Conservation (phyloP, 1,140 invertebrate species). For the Lysiphlebus fabarum region DNA sequence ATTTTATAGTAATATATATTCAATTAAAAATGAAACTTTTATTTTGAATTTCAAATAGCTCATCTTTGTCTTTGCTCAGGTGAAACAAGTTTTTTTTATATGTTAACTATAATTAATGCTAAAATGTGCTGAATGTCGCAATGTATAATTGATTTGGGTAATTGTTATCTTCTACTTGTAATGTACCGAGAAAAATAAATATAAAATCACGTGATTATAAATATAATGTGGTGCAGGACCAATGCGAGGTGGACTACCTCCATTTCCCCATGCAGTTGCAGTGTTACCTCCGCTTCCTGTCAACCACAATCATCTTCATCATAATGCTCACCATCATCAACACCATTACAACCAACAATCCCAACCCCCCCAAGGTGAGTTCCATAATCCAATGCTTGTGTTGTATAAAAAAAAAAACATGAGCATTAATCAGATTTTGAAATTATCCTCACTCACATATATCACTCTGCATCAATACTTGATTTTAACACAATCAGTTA, state of each 20-base stretch:
- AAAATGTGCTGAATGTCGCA: background rate
- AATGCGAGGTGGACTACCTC: conserved; percentile 49
- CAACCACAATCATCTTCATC: conserved; percentile 47
- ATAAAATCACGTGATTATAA: conserved; percentile 24
- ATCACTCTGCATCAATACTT: conserved; percentile 3
- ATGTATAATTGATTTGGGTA: background rate
- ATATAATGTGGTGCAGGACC: conserved; percentile 51
- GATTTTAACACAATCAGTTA: background rate
- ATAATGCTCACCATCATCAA: conserved; percentile 36
- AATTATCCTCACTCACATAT: background rate
- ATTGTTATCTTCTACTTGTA: background rate
- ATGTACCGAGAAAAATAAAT: conserved; percentile 10
- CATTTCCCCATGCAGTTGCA: conserved; percentile 65
- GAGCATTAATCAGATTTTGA: too few relatives aligned
- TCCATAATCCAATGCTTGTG: conserved; percentile 6
- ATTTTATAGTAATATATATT: too few relatives aligned
- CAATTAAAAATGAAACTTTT: too few relatives aligned
- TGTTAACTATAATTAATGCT: background rate
- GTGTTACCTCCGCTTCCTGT: conserved; percentile 63
- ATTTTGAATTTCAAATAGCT: too few relatives aligned
- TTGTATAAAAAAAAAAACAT: background rate
- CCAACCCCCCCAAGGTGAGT: conserved; percentile 58
- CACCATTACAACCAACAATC: conserved; percentile 46
- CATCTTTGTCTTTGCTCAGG: too few relatives aligned
- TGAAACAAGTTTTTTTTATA: too few relatives aligned